phyloP scores from a whole-genome alignment of 2,113 vertebrate genomes.

The Propithecus coquereli region DNA sequence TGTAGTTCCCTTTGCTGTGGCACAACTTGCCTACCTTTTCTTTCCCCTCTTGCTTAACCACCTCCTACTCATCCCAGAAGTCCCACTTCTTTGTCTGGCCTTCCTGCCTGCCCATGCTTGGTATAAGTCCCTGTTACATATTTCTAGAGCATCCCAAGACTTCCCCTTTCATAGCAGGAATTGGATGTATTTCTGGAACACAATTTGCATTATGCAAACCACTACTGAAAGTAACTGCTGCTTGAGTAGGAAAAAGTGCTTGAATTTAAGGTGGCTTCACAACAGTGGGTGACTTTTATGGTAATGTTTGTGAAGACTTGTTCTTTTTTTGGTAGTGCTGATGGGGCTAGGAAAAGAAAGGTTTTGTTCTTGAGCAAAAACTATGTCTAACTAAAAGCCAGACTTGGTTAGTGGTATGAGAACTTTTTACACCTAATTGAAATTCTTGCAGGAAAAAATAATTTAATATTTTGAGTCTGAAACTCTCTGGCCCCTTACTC shows the following conservation, averaged over 20 bases:
- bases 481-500: neutral
- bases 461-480: conserved; percentile 28
- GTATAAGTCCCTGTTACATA: neutral
- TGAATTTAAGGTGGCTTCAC: neutral
- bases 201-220: neutral
- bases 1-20: neutral
- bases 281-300: neutral
- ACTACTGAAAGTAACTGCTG: neutral
- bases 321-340: neutral
- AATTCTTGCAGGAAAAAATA: conserved; percentile 5
- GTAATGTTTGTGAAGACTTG: neutral
- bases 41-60: neutral
- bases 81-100: conserved; percentile 14
- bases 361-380: neutral
- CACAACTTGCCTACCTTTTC: neutral
- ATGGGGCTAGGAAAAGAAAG: neutral
- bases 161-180: conserved; percentile 1
- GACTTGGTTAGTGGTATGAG: neutral
- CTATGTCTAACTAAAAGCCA: neutral
- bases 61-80: neutral
- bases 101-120: neutral
- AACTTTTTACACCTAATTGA: neutral
- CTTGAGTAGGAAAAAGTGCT: neutral
- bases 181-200: neutral
- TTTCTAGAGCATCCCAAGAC: neutral